Percentiles rank a stretch among this genome's conserved stretches.
These are phyloP conservation scores for Habrosyne pyritoides DNA, from an alignment of 2,888 invertebrate genomes.

Conservation along the genomic window DNA sequence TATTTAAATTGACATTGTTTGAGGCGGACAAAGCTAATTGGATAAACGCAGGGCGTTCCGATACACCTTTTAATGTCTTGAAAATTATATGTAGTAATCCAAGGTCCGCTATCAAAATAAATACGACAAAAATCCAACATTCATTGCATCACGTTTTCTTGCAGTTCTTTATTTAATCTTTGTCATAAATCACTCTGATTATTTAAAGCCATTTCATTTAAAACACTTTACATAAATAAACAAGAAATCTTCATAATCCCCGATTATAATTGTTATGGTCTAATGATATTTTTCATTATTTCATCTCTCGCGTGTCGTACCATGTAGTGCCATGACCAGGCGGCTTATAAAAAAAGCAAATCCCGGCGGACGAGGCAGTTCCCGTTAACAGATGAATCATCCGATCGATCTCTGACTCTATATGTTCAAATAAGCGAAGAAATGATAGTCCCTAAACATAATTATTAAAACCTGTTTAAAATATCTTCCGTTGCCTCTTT, in stretches of 20 bases:
- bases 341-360: constrained; percentile 32
- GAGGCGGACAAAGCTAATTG: too few relatives aligned
- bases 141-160: too few relatives aligned
- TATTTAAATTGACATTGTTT: too few relatives aligned
- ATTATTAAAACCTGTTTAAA: too few relatives aligned
- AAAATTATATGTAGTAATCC: too few relatives aligned
- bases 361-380: constrained; percentile 22
- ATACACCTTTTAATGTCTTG: too few relatives aligned
- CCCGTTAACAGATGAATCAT: constrained; percentile 43
- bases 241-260: not conserved
- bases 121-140: too few relatives aligned
- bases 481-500: not conserved
- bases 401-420: constrained; percentile 10
- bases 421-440: constrained; percentile 11
- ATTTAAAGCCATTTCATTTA: too few relatives aligned
- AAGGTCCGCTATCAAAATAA: too few relatives aligned
- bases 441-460: not conserved
- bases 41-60: too few relatives aligned
- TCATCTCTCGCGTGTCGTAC: constrained; percentile 26
- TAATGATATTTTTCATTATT: constrained; percentile 18
- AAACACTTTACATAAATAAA: not conserved
- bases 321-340: constrained; percentile 35
- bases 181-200: too few relatives aligned
- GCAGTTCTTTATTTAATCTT: too few relatives aligned
- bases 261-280: constrained; percentile 5